These are phyloP conservation scores for Lysiphlebus fabarum DNA, from an alignment of 1,140 invertebrate genomes.

Conservation along the genomic window DNA sequence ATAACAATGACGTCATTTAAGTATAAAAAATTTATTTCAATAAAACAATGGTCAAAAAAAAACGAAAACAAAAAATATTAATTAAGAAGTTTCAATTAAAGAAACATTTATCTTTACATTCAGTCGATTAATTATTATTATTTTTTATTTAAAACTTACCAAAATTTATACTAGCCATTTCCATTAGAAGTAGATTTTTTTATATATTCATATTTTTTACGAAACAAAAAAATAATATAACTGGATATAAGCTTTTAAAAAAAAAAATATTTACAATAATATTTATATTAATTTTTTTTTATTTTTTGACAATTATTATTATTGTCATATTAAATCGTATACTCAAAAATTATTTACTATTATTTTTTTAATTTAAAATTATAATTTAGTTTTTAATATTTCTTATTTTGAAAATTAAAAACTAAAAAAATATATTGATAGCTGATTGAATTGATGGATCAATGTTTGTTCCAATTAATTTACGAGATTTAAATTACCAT, in stretches of 20 bases:
- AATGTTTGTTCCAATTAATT: too few relatives aligned
- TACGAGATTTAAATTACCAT: too few relatives aligned
- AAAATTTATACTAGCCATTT: slow-evolving; percentile 2
- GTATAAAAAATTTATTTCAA: slow-evolving; percentile 20
- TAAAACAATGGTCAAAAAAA: slow-evolving; percentile 1
- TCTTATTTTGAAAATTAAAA: too few relatives aligned
- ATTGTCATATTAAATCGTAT: too few relatives aligned
- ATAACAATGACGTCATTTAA: slow-evolving; percentile 22
- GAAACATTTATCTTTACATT: slow-evolving; percentile 3
- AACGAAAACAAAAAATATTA: not conserved
- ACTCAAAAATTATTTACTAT: too few relatives aligned
- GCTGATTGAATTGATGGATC: too few relatives aligned
- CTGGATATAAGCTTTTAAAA: not conserved
- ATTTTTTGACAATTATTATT: too few relatives aligned
- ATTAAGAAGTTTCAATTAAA: not conserved
- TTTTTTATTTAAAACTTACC: slow-evolving; percentile 8
- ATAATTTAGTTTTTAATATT: too few relatives aligned
- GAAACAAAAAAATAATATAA: slow-evolving; percentile 3
- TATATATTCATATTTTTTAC: slow-evolving; percentile 14
- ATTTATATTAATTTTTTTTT: slow-evolving; percentile 3
- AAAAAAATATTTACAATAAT: not conserved
- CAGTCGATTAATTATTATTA: not conserved
- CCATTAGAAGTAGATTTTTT: slow-evolving; percentile 12
- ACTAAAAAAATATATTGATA: too few relatives aligned
- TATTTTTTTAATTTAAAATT: too few relatives aligned